These are phyloP conservation scores for Eidolon helvum DNA, from an alignment of 2,113 vertebrate species.

Conservation along the genomic window DNA sequence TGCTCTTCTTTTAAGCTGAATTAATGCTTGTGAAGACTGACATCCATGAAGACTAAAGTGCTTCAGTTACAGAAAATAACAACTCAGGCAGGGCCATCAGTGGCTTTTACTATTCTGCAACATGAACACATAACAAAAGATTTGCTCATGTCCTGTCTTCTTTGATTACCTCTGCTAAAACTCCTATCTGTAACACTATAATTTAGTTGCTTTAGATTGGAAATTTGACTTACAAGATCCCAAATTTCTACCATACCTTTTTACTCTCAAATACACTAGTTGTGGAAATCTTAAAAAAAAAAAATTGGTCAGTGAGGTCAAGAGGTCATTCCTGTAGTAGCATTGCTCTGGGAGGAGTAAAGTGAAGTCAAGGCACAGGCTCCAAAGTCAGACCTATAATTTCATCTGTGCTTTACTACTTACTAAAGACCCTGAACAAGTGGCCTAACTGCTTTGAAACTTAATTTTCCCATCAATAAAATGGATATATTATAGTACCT, in stretches of 20 bases:
- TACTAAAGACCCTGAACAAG: not conserved
- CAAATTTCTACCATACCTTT: not conserved
- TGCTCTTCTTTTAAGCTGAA: slow-evolving; percentile 52
- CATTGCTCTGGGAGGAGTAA: not conserved
- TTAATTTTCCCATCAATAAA: not conserved
- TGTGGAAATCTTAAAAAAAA: not conserved
- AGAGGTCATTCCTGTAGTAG: not conserved
- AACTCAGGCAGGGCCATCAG: not conserved
- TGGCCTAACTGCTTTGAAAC: not conserved
- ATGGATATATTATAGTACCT: not conserved
- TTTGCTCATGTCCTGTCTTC: not conserved
- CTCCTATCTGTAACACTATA: not conserved
- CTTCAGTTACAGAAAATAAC: slow-evolving; percentile 41
- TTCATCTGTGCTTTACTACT: not conserved
- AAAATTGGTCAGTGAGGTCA: not conserved
- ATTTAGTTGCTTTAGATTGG: not conserved
- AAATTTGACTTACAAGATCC: not conserved
- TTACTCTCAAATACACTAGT: not conserved
- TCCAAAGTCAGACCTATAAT: not conserved
- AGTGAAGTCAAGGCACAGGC: not conserved
- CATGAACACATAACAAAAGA: slow-evolving; percentile 23
- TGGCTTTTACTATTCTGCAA: not conserved
- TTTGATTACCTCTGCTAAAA: slow-evolving; percentile 24
- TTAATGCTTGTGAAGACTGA: slow-evolving; percentile 59
- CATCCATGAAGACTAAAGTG: slow-evolving; percentile 56